Percentiles rank a stretch among this genome's conserved stretches.
These are phyloP conservation scores for Drosophila lacicola DNA, from an alignment of 2,888 invertebrate species.

Conservation along the genomic window DNA sequence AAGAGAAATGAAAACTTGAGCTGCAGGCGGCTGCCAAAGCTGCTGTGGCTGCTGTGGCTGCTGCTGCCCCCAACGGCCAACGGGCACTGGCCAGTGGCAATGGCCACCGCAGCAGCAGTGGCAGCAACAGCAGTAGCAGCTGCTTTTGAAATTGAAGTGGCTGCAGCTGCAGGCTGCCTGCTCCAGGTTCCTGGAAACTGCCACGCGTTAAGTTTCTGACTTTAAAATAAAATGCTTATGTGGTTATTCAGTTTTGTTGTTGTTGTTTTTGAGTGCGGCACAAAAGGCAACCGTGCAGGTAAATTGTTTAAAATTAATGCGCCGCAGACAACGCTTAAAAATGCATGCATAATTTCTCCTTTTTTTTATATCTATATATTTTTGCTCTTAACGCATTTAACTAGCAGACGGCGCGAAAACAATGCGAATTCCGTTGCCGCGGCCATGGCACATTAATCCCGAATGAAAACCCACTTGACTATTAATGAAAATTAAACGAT, in stretches of 20 bases:
- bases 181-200: slow-evolving; percentile 23
- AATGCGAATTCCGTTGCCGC: slow-evolving; percentile 47
- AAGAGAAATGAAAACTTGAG: slow-evolving; percentile 56
- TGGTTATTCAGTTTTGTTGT: slow-evolving; percentile 17
- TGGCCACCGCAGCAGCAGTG: slow-evolving; percentile 21
- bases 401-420: slow-evolving; percentile 42
- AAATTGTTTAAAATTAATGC: slow-evolving; percentile 78
- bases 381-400: slow-evolving; percentile 63
- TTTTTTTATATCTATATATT: slow-evolving; percentile 21
- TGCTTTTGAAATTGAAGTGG: slow-evolving; percentile 78
- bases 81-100: slow-evolving; percentile 38
- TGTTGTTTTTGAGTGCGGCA: slow-evolving; percentile 5
- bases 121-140: slow-evolving; percentile 59
- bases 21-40: slow-evolving; percentile 19
- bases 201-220: slow-evolving; percentile 47
- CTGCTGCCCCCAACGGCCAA: slow-evolving; percentile 10
- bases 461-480: slow-evolving; percentile 69
- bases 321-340: slow-evolving; percentile 69
- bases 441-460: slow-evolving; percentile 70
- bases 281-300: slow-evolving; percentile 57
- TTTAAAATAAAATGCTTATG: slow-evolving; percentile 70
- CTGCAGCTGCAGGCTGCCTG: slow-evolving; percentile 35
- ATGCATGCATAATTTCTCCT: slow-evolving; percentile 57
- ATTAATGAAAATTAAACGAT: slow-evolving; percentile 82
- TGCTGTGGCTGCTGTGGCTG: slow-evolving; percentile 9